These are phyloP conservation scores for Tiaroga cobitis DNA, from an alignment of 2,797 vertebrate genomes.

Conservation along the genomic window DNA sequence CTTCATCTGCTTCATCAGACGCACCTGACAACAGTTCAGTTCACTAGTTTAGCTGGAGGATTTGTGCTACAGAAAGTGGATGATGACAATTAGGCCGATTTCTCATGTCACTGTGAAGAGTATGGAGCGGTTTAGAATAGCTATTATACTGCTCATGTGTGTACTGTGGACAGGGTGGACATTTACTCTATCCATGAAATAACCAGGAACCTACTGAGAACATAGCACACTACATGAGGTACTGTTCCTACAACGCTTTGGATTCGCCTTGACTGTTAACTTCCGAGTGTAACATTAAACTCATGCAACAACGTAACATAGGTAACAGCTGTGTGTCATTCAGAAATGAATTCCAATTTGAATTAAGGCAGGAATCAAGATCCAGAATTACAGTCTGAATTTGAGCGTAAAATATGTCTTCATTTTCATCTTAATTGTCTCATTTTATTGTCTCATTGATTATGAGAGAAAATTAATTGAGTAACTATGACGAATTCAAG, in stretches of 20 bases:
- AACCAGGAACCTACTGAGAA: too few relatives aligned
- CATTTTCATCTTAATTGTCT: not conserved
- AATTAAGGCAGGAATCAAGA: not conserved
- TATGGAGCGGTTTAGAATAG: not conserved
- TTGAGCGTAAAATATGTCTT: too few relatives aligned
- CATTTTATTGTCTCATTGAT: not conserved
- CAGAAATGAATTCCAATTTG: too few relatives aligned
- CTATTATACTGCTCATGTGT: not conserved
- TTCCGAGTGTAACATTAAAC: too few relatives aligned
- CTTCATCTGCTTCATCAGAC: conserved; percentile 99
- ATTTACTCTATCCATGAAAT: too few relatives aligned
- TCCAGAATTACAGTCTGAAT: not conserved
- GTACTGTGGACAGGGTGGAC: not conserved
- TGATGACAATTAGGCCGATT: not conserved
- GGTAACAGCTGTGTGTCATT: too few relatives aligned
- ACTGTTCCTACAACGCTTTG: too few relatives aligned
- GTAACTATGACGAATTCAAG: not conserved
- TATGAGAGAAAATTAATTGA: not conserved
- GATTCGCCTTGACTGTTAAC: too few relatives aligned
- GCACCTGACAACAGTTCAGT: conserved; percentile 82
- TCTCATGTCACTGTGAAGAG: not conserved
- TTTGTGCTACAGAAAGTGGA: not conserved
- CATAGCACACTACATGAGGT: too few relatives aligned
- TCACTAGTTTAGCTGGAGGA: not conserved
- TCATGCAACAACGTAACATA: too few relatives aligned